Percentiles rank a stretch among this genome's conserved stretches.
Evolutionary conservation across 2,113 vertebrate species (phyloP).

Genomic region (Martes martes): DNA sequence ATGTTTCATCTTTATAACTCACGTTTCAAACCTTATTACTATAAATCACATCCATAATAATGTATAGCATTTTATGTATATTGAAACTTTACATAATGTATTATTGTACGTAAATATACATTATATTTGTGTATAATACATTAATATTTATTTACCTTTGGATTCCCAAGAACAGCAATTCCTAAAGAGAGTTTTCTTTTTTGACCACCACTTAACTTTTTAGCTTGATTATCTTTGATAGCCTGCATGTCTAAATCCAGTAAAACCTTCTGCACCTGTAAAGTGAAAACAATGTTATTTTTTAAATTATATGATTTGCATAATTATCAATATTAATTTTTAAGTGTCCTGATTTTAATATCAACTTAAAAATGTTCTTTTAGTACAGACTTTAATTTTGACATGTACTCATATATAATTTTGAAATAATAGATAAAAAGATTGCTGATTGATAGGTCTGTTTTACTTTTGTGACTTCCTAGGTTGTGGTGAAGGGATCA

Average conservation of each 20-base stretch:
- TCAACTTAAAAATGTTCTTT: neutral
- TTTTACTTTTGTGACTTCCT: neutral
- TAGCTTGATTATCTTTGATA: conserved; percentile 94
- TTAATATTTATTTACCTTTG: conserved; percentile 88
- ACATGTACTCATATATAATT: neutral
- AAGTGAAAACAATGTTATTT: conserved; percentile 21
- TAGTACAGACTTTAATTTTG: neutral
- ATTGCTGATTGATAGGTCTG: neutral
- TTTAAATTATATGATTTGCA: neutral
- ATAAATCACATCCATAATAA: neutral
- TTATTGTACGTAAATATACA: neutral
- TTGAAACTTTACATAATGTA: neutral
- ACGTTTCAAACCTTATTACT: neutral
- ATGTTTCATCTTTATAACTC: neutral
- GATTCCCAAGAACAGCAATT: conserved; percentile 95
- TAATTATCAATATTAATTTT: neutral
- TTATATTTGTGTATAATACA: neutral
- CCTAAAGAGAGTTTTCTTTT: conserved; percentile 95
- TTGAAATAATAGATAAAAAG: conserved; percentile 1
- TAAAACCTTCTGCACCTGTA: conserved; percentile 92
- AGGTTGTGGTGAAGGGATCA: neutral
- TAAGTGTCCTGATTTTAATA: conserved; percentile 1
- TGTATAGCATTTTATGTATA: neutral
- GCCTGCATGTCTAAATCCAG: conserved; percentile 95
- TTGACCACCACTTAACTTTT: conserved; percentile 95